phyloP scores from a whole-genome alignment of 2,888 invertebrate genomes.

The Phragmatobia fuliginosa region DNA sequence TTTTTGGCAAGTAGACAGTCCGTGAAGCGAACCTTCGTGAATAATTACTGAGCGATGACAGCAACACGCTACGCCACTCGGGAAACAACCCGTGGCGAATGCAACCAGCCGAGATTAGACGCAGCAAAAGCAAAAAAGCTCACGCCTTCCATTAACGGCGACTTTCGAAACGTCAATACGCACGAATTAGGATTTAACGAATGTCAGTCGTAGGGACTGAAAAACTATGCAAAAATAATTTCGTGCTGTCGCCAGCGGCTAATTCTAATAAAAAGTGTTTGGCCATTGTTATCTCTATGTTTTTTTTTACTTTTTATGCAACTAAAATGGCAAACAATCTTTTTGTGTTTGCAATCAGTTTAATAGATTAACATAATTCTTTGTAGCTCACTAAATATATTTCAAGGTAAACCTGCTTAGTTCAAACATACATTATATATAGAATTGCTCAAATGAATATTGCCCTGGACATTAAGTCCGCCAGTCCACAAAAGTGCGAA shows the following conservation, averaged over 20 bases:
- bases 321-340: not conserved
- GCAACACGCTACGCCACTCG: conserved; percentile 78
- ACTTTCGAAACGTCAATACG: conserved; percentile 83
- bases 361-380: not conserved
- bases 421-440: no score
- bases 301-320: not conserved
- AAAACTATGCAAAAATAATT: conserved; percentile 64
- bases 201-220: conserved; percentile 57
- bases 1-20: conserved; percentile 68
- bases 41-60: conserved; percentile 82
- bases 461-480: no score
- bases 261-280: not conserved
- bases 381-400: no score
- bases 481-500: no score
- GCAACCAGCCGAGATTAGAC: conserved; percentile 78
- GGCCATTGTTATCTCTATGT: not conserved
- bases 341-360: not conserved
- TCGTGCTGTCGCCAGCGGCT: conserved; percentile 34
- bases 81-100: conserved; percentile 79
- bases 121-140: conserved; percentile 76
- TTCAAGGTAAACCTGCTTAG: no score
- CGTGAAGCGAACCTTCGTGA: conserved; percentile 74
- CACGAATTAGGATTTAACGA: conserved; percentile 80
- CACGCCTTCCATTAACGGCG: conserved; percentile 80
- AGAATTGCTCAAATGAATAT: no score